These are phyloP conservation scores for Xylota sylvarum DNA, from an alignment of 2,888 invertebrate genomes.

Conservation along the genomic window DNA sequence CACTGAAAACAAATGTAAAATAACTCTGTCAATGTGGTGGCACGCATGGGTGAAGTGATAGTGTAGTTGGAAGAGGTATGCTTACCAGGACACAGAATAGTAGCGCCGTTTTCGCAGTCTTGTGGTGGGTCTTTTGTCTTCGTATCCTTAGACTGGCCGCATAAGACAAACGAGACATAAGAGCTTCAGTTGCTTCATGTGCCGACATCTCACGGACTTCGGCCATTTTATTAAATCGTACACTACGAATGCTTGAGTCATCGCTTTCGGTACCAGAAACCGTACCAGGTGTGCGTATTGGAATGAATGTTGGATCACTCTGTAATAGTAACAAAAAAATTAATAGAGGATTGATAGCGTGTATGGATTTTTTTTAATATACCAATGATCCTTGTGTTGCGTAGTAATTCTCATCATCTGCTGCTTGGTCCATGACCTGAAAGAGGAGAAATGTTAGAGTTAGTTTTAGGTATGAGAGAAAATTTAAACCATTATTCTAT, in stretches of 20 bases:
- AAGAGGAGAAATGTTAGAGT: slow-evolving; percentile 81
- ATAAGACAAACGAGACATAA: slow-evolving; percentile 97
- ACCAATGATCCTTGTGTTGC: slow-evolving; percentile 86
- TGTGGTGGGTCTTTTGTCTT: slow-evolving; percentile 86
- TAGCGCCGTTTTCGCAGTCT: slow-evolving; percentile 93
- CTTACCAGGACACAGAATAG: slow-evolving; percentile 94
- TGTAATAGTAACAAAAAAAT: slow-evolving; percentile 83
- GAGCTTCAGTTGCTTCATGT: slow-evolving; percentile 95
- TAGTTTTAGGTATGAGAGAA: background rate
- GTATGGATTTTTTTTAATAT: slow-evolving; percentile 45
- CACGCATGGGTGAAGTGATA: slow-evolving; percentile 69
- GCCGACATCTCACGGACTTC: slow-evolving; percentile 95
- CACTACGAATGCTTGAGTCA: slow-evolving; percentile 93
- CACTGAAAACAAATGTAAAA: slow-evolving; percentile 88
- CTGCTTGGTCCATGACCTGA: slow-evolving; percentile 90
- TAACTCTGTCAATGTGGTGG: slow-evolving; percentile 38
- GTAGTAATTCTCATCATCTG: slow-evolving; percentile 92
- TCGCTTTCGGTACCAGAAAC: slow-evolving; percentile 92
- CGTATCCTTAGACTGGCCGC: slow-evolving; percentile 94
- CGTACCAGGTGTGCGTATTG: slow-evolving; percentile 88
- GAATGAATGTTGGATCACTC: slow-evolving; percentile 97
- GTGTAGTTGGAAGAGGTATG: slow-evolving; percentile 5
- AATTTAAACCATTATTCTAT: no score
- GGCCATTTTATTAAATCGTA: slow-evolving; percentile 95
- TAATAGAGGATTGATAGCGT: background rate